Conservation (phyloP, 2,888 invertebrate species). For the Tinea semifulvella region DNA sequence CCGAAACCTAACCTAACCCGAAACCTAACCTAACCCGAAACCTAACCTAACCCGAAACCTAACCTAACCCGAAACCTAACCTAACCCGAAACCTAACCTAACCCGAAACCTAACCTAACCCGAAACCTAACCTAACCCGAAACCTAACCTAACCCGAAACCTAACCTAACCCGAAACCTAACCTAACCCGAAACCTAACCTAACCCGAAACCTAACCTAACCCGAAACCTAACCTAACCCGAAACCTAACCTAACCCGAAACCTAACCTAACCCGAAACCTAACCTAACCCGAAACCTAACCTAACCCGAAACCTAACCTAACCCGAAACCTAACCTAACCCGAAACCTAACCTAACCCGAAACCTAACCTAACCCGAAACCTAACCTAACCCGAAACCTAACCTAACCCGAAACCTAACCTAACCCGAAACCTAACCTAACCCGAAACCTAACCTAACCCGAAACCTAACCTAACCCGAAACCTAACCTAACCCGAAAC, state of each 20-base stretch:
- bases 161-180: slow-evolving; percentile 12
- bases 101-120: slow-evolving; percentile 19
- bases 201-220: slow-evolving; percentile 12
- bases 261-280: slow-evolving; percentile 19
- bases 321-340: slow-evolving; percentile 15
- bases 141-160: slow-evolving; percentile 14
- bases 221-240: slow-evolving; percentile 12
- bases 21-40: slow-evolving; percentile 15
- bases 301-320: slow-evolving; percentile 17
- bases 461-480: slow-evolving; percentile 17
- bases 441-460: slow-evolving; percentile 17
- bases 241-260: slow-evolving; percentile 14
- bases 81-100: slow-evolving; percentile 17
- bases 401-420: slow-evolving; percentile 15
- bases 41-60: slow-evolving; percentile 17
- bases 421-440: slow-evolving; percentile 18
- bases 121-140: slow-evolving; percentile 18
- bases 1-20: slow-evolving; percentile 13
- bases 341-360: slow-evolving; percentile 19
- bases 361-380: slow-evolving; percentile 19
- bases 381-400: slow-evolving; percentile 11
- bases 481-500: slow-evolving; percentile 18
- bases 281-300: slow-evolving; percentile 19
- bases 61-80: slow-evolving; percentile 17
- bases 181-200: slow-evolving; percentile 13